These are phyloP conservation scores for Glareola pratincola DNA, from an alignment of 2,113 vertebrate genomes.

Conservation along the genomic window DNA sequence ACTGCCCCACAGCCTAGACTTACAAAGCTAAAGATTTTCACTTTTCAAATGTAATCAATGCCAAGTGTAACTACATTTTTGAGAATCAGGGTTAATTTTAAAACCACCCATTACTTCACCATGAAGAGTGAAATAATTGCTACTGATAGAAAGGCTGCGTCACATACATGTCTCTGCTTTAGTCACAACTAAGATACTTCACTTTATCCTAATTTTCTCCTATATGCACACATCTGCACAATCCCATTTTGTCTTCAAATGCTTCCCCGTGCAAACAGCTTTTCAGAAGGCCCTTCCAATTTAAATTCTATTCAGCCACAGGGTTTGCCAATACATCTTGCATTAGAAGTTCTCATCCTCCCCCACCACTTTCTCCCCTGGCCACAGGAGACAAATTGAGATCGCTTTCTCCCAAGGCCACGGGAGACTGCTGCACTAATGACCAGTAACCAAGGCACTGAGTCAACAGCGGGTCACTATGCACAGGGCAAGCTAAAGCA, in stretches of 20 bases:
- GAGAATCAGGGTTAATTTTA: neutral
- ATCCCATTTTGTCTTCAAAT: neutral
- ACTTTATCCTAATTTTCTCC: neutral
- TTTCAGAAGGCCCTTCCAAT: neutral
- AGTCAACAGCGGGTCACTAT: slow-evolving; percentile 13
- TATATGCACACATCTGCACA: neutral
- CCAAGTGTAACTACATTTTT: neutral
- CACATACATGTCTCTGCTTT: neutral
- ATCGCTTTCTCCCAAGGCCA: neutral
- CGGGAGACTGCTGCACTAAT: neutral
- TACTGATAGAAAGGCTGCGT: neutral
- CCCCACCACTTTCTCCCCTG: neutral
- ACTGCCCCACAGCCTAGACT: neutral
- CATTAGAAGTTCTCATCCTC: neutral
- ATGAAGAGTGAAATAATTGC: neutral
- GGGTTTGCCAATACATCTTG: neutral
- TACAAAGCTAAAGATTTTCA: neutral
- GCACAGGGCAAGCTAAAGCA: neutral
- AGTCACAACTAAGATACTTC: neutral
- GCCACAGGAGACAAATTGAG: neutral
- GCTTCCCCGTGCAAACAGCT: neutral
- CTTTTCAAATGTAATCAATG: neutral
- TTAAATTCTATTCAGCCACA: neutral
- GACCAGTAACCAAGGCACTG: slow-evolving; percentile 23
- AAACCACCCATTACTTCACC: neutral